phyloP scores from a whole-genome alignment of 2,888 invertebrate genomes.

The Listrodromus nycthemerus region DNA sequence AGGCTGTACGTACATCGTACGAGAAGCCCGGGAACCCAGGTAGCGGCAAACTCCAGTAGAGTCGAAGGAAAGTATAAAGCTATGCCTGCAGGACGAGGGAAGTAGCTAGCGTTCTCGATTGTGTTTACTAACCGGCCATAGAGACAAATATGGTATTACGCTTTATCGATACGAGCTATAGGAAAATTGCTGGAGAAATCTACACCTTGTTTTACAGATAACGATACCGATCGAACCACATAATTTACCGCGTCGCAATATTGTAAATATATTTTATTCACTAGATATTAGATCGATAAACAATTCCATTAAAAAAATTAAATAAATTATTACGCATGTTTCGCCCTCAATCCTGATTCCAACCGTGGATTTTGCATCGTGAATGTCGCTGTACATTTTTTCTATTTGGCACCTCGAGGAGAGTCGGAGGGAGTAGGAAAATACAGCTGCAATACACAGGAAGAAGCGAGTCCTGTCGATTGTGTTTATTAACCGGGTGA shows the following conservation, averaged over 20 bases:
- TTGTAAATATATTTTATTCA: no score
- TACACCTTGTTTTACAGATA: neutral
- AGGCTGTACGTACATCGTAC: constrained; percentile 47
- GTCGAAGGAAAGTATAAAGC: constrained; percentile 43
- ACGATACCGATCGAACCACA: neutral
- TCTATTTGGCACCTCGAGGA: no score
- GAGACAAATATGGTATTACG: neutral
- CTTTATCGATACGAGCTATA: neutral
- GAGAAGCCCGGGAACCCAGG: constrained; percentile 45
- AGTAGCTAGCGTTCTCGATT: constrained; percentile 1
- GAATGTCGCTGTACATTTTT: no score
- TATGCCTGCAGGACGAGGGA: neutral
- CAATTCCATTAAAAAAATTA: no score
- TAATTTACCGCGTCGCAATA: neutral
- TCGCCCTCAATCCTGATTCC: no score
- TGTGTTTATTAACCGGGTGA: neutral
- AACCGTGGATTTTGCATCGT: no score
- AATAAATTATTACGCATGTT: no score
- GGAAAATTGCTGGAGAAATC: neutral
- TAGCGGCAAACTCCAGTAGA: constrained; percentile 29
- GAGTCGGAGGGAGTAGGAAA: no score
- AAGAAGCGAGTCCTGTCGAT: neutral
- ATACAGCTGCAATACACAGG: no score
- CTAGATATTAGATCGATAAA: no score
- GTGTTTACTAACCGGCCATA: neutral